A percentile compares a stretch with the other conserved stretches of the same genome.
Evolutionary conservation across 2,113 vertebrate genomes (phyloP).

Genomic region (Microcebus lehilahytsara): DNA sequence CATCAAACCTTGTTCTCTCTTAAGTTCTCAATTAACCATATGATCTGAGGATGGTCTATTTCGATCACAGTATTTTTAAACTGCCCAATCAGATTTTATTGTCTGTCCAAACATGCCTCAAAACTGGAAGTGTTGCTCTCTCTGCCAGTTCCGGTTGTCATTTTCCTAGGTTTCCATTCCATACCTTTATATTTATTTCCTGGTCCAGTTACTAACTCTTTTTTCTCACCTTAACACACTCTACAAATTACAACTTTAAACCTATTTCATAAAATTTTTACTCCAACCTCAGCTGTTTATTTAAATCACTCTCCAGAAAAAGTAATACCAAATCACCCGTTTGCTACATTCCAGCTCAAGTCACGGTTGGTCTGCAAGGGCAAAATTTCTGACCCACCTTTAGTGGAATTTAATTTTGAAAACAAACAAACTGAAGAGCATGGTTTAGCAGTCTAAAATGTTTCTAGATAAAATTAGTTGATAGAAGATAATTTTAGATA

Average conservation of each 20-base stretch:
- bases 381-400: neutral
- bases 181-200: neutral
- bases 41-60: neutral
- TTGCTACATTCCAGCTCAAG: neutral
- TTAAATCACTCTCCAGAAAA: neutral
- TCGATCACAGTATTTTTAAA: neutral
- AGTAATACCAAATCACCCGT: neutral
- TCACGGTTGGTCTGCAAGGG: neutral
- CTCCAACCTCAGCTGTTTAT: neutral
- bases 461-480: conserved; percentile 3
- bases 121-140: neutral
- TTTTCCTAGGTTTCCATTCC: neutral
- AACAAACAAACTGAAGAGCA: neutral
- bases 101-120: neutral
- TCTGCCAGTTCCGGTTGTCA: neutral
- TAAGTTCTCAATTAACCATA: neutral
- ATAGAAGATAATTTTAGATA: neutral
- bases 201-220: neutral
- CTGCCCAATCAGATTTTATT: neutral
- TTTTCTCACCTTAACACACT: neutral
- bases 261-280: neutral
- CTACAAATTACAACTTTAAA: neutral
- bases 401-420: neutral
- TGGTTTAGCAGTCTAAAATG: neutral
- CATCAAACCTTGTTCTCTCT: neutral